Conservation (phyloP, 2,797 vertebrate species). For the Nyctalus aviator region DNA sequence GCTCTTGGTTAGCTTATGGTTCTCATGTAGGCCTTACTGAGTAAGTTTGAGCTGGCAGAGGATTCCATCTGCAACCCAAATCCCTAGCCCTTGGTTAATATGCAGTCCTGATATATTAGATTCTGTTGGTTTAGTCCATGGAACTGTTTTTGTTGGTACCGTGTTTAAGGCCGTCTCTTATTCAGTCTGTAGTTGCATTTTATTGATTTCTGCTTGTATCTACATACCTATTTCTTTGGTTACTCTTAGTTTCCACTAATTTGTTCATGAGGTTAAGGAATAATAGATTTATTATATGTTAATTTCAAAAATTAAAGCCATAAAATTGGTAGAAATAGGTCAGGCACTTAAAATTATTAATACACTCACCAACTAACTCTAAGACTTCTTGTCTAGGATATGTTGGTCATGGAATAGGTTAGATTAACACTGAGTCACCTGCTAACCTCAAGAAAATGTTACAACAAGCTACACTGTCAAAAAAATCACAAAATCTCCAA, state of each 20-base stretch:
- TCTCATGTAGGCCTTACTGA: not conserved
- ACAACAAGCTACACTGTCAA: not conserved
- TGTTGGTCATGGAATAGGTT: not conserved
- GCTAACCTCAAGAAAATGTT: not conserved
- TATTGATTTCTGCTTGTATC: not conserved
- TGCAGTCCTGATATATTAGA: not conserved
- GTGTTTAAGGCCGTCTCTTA: not conserved
- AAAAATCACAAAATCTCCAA: not conserved
- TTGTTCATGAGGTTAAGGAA: not conserved
- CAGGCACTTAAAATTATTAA: not conserved
- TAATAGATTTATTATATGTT: not conserved
- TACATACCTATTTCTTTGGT: not conserved
- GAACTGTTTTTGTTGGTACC: not conserved
- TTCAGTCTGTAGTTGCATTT: not conserved
- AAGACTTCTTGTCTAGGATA: not conserved
- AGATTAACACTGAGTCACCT: not conserved
- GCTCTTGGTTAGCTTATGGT: not conserved
- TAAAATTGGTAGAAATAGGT: not conserved
- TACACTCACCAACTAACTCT: not conserved
- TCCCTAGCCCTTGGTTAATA: not conserved
- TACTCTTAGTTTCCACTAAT: not conserved
- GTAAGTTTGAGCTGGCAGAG: not conserved
- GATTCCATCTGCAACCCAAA: not conserved
- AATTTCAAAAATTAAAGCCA: not conserved
- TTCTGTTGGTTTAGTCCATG: not conserved